Evolutionary conservation across 2,888 invertebrate genomes (phyloP), one percentile per base, ranked within the genome.

Genomic region (Muschampia plurimacula): DNA sequence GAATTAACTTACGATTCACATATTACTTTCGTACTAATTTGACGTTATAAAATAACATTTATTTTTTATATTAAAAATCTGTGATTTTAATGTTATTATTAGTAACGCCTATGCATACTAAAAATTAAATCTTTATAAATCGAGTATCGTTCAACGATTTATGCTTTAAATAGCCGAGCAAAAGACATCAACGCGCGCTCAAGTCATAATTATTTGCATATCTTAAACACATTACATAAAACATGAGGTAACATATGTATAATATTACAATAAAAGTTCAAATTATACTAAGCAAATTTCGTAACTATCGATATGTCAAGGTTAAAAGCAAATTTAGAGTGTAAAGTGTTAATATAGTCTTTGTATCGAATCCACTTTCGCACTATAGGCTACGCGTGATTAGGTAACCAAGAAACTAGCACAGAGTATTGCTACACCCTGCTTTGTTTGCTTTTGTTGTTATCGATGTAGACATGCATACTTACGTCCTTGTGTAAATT

Each of bases 371-470:
- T 74, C 75, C 74, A 77, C 78, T 84, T 86, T 84, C 81, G 81
- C 52, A 52, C 79, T 80, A 81, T 80, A 82, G 80, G 82, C 82
- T 81, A 80, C 82, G 81, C 79, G 79, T 81, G 80, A 83, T 92
- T 89, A 87, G 85, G 91, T 90, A 92, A 92, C 77, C 77, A 87
- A 84, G 90, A 89, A 91, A 91, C 87, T 84, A 82, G 83, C 81
- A 78, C 83, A 77, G 80, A 81, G 79, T 79, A 72, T 89, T 89
- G 85, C 89, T 81, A 78, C 87, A 87, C 80, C 76, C 75, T 73
- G 75, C 78, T 82, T 83, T 82, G 80, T 83, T 77, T 72, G 73
- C 68, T 77, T 75, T 76, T 68, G 65, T 65, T 70, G 28, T 57
- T 28, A 57, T 57, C 2, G 22, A 22, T 69, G 44, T 65, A 57